Evolutionary conservation across 2,797 vertebrate species (phyloP), one percentile per base, ranked within the genome.

Genomic region (Adrianichthys oophorus): DNA sequence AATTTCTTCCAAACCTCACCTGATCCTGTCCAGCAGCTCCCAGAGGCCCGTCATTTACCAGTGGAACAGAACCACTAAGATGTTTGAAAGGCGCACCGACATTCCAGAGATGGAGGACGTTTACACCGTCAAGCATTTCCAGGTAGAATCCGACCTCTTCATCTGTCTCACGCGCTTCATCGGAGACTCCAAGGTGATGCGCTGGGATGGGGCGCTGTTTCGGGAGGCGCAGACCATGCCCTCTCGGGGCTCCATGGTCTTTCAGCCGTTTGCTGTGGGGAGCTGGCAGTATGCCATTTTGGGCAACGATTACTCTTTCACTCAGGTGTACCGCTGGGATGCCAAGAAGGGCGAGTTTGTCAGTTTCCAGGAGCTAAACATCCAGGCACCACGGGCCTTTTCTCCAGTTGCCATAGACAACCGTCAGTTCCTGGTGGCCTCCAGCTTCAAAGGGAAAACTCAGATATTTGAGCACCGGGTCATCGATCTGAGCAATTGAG

Each of bases 101-200:
- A 98, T 99, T 82, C 97, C 96, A 4, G 97, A 98, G 78, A 98
- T 97, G 93, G 96, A 98, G 88, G 97, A 98, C 16, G 96, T 97
- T 14, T 98, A 97, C 10, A 94, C 95, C 0, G 97, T 98, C 47
- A 98, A 98, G 79, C 96, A 98, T 77, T 99, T 99, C 87, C 92
- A 88, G 42, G 94, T 95, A 74, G 95, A 95, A 68, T 90, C 92
- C 0, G 94, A 97, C 21, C 94, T 96, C 62, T 98, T 92, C 84
- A 93, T 98, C 85, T 98, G 97, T 74, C 92, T 99, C 85, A 98
- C 96, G 21, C 93, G 95, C 82, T 99, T 98, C 91, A 98, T 99
- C 53, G 97, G 97, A 0, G 97, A 99, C 92, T 99, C 97, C 86
- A 96, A 96, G 87, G 94, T 99, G 78, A 98, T 98, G 95, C 96